Percentiles rank a stretch among this genome's conserved stretches.
Evolutionary conservation across 2,888 invertebrate genomes (phyloP).

Genomic region (Xanthia icteritia): DNA sequence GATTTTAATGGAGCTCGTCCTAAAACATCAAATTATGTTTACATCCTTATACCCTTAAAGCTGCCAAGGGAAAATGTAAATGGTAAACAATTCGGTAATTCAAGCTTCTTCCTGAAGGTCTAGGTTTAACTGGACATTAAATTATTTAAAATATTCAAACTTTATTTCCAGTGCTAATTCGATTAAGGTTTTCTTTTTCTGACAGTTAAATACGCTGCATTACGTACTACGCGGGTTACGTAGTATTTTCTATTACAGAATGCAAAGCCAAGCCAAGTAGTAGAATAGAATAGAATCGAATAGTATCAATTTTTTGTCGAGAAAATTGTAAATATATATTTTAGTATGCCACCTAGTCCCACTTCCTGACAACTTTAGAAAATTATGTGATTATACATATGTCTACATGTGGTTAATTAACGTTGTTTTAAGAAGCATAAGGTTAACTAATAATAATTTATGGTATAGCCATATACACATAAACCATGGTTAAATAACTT

Average conservation of each 20-base stretch:
- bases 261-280: not conserved
- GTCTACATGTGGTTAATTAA: not conserved
- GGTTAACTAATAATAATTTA: not conserved
- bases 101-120: not conserved
- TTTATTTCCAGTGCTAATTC: not conserved
- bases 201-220: not conserved
- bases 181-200: conserved; percentile 6
- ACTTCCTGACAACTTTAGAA: too few species aligned
- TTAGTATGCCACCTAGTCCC: not conserved
- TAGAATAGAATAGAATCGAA: not conserved
- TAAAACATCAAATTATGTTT: conserved; percentile 77
- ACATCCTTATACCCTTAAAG: conserved; percentile 54
- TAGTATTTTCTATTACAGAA: not conserved
- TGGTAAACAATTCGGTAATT: conserved; percentile 41
- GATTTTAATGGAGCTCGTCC: conserved; percentile 76
- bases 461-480: not conserved
- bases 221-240: not conserved
- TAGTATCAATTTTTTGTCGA: not conserved
- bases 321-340: too few species aligned
- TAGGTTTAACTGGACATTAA: conserved; percentile 1
- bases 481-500: not conserved
- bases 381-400: not conserved
- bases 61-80: conserved; percentile 29
- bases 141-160: not conserved
- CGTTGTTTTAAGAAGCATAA: not conserved